phyloP scores from a whole-genome alignment of 2,888 invertebrate genomes.

The Lasioglossum oenotherae region DNA sequence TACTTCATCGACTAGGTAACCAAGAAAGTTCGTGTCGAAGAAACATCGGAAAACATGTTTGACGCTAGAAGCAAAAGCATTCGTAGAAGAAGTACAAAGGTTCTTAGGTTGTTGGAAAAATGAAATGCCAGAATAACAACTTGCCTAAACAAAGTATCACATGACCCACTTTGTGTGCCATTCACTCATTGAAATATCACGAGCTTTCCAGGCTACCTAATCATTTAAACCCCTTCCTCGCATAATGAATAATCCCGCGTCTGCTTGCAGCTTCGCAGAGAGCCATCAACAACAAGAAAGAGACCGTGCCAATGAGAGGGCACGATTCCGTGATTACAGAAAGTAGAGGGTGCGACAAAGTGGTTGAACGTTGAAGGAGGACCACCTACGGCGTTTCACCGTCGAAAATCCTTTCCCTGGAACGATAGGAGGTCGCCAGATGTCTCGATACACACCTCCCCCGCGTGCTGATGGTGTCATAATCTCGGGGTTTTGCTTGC shows the following conservation, averaged over 20 bases:
- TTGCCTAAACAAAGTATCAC: background rate
- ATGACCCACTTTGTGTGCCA: background rate
- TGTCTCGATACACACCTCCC: slow-evolving; percentile 32
- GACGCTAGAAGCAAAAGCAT: background rate
- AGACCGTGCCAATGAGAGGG: slow-evolving; percentile 70
- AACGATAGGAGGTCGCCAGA: slow-evolving; percentile 61
- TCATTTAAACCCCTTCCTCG: background rate
- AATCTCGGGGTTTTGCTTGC: slow-evolving; percentile 71
- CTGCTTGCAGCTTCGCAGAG: background rate
- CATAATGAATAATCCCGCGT: background rate
- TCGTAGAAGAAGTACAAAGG: background rate
- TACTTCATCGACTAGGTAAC: background rate
- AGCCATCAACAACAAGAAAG: slow-evolving; percentile 31
- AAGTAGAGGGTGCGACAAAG: background rate
- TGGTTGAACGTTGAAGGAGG: slow-evolving; percentile 68
- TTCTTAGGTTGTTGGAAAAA: background rate
- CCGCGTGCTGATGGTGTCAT: slow-evolving; percentile 66
- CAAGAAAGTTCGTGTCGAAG: background rate
- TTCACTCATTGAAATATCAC: background rate
- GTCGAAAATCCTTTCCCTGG: slow-evolving; percentile 69
- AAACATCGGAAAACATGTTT: background rate
- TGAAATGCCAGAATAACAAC: background rate
- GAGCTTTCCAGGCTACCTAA: background rate
- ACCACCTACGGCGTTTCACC: slow-evolving; percentile 72
- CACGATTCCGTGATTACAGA: slow-evolving; percentile 76